Base-by-base conservation (phyloP, 2,797 vertebrate genomes). In the Enteromius viviparus region DNA sequence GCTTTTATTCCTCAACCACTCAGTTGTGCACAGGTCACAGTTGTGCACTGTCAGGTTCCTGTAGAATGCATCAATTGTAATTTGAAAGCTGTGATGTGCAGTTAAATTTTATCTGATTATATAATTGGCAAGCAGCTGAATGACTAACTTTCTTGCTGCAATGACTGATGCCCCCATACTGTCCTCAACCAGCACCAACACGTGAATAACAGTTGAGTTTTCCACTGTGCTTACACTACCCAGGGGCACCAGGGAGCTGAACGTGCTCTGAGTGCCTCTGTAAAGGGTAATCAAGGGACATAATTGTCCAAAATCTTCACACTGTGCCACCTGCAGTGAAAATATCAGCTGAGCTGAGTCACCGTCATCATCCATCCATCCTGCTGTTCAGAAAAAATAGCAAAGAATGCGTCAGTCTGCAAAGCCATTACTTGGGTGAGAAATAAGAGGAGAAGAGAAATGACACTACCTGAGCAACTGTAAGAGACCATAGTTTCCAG, bases 211-310 rank as follows among this genome's bases (percentile, higher is more conserved):
- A 55, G 94, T 91, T 7, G 9, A 37, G 17, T 83, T 85, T 76
- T 84, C 76, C 4, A 68, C 64, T 65, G 53, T 42, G 19, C 79
- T 86, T 1, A 82, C 78, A 51, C 51, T 83, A 68, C 94, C 93
- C 49, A 91, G 66, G 3, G 95, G 95, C 62, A 96, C 89, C 60
- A 94, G 65, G 1, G 89, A 90, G 53, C 92, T 87, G 76, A 93
- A 93, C 10, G 62, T 87, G 74, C 90, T 89, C 23, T 89, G 94
- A 71, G 93, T 93, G 19, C 95, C 95, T 71, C 94, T 93, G 87
- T 96, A 96, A 68, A 96, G 90, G 42, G 91, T 94, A 45, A 94
- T 91, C 65, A 87, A 45, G 2, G 91, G 91, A 80, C 94, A 95
- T 19, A 17, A 3, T 0, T 60, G 53, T 78, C 71, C 78, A 5